A percentile compares a stretch with the other conserved stretches of the same genome.
These are phyloP conservation scores for Tipula vernalis DNA, from an alignment of 2,888 invertebrate species.

Conservation along the genomic window DNA sequence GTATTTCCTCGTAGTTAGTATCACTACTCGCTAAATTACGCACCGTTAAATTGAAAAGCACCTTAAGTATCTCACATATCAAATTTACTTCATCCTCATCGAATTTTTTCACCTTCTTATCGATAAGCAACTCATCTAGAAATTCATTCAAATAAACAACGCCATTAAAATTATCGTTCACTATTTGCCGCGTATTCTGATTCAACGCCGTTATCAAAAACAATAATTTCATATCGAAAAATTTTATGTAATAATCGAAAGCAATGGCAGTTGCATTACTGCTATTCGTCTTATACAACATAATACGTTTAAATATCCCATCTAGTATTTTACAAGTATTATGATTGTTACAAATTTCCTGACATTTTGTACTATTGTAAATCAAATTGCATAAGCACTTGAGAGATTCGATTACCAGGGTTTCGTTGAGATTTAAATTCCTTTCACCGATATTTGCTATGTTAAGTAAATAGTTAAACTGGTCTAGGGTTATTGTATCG, in stretches of 20 bases:
- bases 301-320: slow-evolving; percentile 58
- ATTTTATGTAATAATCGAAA: slow-evolving; percentile 54
- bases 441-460: slow-evolving; percentile 47
- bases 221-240: slow-evolving; percentile 77
- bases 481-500: slow-evolving; percentile 48
- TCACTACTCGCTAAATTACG: slow-evolving; percentile 31
- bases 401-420: slow-evolving; percentile 60
- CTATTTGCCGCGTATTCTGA: slow-evolving; percentile 48
- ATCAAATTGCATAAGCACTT: slow-evolving; percentile 85
- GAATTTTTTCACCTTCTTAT: slow-evolving; percentile 25
- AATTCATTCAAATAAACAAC: slow-evolving; percentile 53
- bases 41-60: slow-evolving; percentile 63
- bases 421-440: slow-evolving; percentile 36
- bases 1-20: slow-evolving; percentile 49
- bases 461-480: slow-evolving; percentile 53
- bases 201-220: slow-evolving; percentile 81
- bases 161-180: slow-evolving; percentile 56
- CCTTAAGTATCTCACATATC: slow-evolving; percentile 62
- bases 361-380: slow-evolving; percentile 56
- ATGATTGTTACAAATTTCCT: slow-evolving; percentile 45
- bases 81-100: slow-evolving; percentile 44
- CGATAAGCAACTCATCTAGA: slow-evolving; percentile 48
- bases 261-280: background rate
- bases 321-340: slow-evolving; percentile 44
- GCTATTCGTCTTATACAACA: slow-evolving; percentile 37